A percentile compares a stretch with the other conserved stretches of the same genome.
These are phyloP conservation scores for Acanthosepion esculentum DNA, from an alignment of 2,888 invertebrate genomes.

Conservation along the genomic window DNA sequence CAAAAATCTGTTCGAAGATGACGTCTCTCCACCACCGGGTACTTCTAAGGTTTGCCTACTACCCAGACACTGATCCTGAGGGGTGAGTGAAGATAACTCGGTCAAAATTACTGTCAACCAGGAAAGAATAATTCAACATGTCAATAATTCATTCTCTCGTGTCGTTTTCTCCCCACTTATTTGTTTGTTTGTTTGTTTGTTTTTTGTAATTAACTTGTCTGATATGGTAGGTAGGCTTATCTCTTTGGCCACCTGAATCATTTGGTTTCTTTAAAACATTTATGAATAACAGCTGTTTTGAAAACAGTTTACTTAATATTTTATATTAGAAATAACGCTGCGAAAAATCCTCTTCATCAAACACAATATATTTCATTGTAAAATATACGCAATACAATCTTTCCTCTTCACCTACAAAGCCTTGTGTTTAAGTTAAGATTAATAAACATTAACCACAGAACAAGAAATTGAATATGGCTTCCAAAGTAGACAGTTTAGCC, in stretches of 20 bases:
- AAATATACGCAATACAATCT: too few species aligned
- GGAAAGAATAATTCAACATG: conserved; percentile 23
- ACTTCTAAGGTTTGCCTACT: not conserved
- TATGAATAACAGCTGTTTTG: not conserved
- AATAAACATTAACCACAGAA: too few species aligned
- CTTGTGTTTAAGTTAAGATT: too few species aligned
- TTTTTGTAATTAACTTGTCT: not conserved
- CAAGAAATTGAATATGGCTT: too few species aligned
- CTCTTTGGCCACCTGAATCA: not conserved
- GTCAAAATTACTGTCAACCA: not conserved
- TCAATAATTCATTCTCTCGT: not conserved
- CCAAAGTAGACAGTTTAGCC: too few species aligned
- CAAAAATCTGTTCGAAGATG: not conserved
- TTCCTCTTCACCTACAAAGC: too few species aligned
- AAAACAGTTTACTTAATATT: not conserved
- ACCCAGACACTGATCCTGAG: not conserved
- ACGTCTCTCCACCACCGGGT: not conserved
- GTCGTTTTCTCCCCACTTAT: not conserved
- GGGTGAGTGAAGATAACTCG: not conserved
- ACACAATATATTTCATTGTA: too few species aligned
- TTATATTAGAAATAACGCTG: not conserved
- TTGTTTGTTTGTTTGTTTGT: not conserved
- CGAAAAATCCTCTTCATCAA: not conserved
- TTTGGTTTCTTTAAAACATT: not conserved
- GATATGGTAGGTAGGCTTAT: not conserved